Percentiles rank a stretch among this genome's conserved stretches.
Conservation (phyloP, 2,113 vertebrate species). For the Laticauda colubrina region DNA sequence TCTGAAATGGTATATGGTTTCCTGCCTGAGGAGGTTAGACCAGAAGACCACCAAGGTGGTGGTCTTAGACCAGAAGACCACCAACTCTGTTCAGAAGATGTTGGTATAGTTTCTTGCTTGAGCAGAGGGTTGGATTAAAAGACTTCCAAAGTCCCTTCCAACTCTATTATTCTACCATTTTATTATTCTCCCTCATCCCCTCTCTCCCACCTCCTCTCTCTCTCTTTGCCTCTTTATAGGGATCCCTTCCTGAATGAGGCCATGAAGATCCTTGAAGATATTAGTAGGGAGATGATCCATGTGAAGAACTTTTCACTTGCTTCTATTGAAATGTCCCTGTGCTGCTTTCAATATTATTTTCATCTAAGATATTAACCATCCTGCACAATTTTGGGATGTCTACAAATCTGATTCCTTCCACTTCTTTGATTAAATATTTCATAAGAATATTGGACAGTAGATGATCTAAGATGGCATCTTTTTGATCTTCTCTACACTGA, state of each 20-base stretch:
- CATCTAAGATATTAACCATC: neutral
- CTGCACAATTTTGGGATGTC: neutral
- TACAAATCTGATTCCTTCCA: neutral
- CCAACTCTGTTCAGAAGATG: neutral
- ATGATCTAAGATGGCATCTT: neutral
- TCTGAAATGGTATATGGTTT: neutral
- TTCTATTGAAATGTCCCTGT: neutral
- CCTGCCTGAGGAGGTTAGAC: neutral
- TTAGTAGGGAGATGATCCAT: neutral
- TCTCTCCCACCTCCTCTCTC: neutral
- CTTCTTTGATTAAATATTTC: neutral
- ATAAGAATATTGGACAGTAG: neutral
- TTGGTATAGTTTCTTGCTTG: neutral
- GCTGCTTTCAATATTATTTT: neutral
- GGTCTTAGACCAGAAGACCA: neutral
- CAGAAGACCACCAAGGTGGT: neutral
- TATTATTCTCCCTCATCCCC: neutral
- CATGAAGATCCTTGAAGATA: neutral
- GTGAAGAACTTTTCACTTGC: neutral
- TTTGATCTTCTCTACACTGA: neutral
- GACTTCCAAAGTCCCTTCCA: neutral
- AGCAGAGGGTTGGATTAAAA: neutral
- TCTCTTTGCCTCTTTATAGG: neutral
- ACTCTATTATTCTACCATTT: neutral
- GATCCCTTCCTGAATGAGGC: neutral